phyloP scores from a whole-genome alignment of 2,113 vertebrate species.

The Mohoua ochrocephala region DNA sequence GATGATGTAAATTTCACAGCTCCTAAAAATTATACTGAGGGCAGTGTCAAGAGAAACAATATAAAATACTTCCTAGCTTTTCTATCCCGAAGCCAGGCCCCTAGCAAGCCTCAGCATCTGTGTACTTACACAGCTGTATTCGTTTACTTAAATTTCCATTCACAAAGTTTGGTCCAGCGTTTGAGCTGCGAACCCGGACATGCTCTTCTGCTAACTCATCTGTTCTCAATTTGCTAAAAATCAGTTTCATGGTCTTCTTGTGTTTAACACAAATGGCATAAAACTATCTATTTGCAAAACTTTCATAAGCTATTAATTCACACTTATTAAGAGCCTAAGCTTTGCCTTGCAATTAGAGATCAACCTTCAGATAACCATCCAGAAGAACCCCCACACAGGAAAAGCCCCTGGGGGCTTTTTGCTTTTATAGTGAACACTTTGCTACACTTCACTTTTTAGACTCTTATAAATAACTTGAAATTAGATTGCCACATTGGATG shows the following conservation, averaged over 20 bases:
- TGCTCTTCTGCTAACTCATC: neutral
- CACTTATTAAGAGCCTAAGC: neutral
- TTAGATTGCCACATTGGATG: neutral
- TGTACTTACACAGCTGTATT: neutral
- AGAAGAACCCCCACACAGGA: neutral
- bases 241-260: neutral
- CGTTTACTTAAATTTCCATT: neutral
- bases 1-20: neutral
- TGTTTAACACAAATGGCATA: neutral
- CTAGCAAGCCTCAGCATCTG: neutral
- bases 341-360: neutral
- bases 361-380: neutral
- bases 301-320: neutral
- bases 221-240: conserved; percentile 6
- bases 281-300: neutral
- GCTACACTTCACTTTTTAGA: neutral
- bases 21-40: neutral
- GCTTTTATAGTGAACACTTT: neutral
- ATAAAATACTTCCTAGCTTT: neutral
- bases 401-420: neutral
- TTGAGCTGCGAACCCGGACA: neutral
- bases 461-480: neutral
- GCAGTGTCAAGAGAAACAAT: neutral
- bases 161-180: neutral
- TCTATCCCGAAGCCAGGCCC: neutral